These are phyloP conservation scores for Euphydryas editha DNA, from an alignment of 2,888 invertebrate genomes.

Conservation along the genomic window DNA sequence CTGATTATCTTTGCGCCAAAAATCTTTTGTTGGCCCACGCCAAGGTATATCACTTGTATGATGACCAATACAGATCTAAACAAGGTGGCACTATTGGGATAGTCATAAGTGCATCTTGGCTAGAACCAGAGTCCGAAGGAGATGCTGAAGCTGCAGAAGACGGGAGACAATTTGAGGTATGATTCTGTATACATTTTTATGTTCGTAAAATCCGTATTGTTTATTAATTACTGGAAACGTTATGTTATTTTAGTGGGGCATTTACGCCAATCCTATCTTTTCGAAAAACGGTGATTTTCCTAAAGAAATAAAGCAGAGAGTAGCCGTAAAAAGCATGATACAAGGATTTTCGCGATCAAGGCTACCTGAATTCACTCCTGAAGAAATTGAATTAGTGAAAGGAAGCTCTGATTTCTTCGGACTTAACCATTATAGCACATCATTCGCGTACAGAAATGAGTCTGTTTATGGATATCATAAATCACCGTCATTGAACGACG, in stretches of 20 bases:
- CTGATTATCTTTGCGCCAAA: conserved; percentile 73
- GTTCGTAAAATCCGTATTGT: background rate
- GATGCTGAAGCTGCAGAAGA: conserved; percentile 70
- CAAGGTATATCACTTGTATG: conserved; percentile 61
- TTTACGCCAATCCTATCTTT: conserved; percentile 39
- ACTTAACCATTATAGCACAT: conserved; percentile 86
- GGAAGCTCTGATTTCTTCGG: conserved; percentile 66
- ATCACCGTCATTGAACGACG: conserved; percentile 50
- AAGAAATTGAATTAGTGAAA: conserved; percentile 60
- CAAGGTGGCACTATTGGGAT: conserved; percentile 66
- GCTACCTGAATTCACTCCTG: conserved; percentile 68
- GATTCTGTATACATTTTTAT: background rate
- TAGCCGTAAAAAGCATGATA: conserved; percentile 77
- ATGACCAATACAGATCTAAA: conserved; percentile 51
- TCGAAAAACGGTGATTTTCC: conserved; percentile 85
- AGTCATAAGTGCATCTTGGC: conserved; percentile 80
- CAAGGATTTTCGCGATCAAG: conserved; percentile 71
- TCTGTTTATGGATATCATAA: conserved; percentile 42
- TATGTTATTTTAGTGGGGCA: conserved; percentile 30
- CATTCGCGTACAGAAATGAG: conserved; percentile 48
- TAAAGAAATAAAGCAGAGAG: conserved; percentile 79
- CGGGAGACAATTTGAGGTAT: conserved; percentile 42
- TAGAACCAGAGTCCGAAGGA: conserved; percentile 69
- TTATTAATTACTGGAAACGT: background rate
- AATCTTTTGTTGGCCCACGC: conserved; percentile 81